Evolutionary conservation across 2,797 vertebrate species (phyloP).

Genomic region (Tenualosa thibaudeaui): DNA sequence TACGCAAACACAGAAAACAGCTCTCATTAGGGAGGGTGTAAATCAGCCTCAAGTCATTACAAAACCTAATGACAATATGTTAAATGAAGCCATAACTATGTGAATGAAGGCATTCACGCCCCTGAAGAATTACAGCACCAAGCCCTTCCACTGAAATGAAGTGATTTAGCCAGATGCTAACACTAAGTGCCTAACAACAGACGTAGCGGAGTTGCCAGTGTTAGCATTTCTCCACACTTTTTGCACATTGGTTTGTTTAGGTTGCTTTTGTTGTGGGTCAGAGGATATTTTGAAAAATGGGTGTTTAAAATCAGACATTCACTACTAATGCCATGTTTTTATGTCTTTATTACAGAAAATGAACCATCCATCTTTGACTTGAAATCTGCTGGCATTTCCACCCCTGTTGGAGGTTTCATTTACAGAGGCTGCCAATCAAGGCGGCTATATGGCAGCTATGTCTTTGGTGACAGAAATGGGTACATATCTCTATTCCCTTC

Average conservation of each 20-base stretch:
- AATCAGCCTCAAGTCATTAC: slow-evolving; percentile 35
- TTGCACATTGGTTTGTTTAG: neutral
- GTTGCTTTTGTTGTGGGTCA: neutral
- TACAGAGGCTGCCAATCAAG: slow-evolving; percentile 97
- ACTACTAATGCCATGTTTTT: neutral
- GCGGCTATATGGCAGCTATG: slow-evolving; percentile 91
- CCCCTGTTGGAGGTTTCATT: slow-evolving; percentile 91
- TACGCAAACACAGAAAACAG: slow-evolving; percentile 49
- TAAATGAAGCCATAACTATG: slow-evolving; percentile 22
- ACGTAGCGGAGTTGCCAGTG: neutral
- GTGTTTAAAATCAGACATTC: neutral
- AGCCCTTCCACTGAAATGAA: neutral
- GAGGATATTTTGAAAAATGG: neutral
- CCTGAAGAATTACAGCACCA: neutral
- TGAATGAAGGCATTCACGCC: slow-evolving; percentile 10
- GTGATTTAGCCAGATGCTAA: neutral
- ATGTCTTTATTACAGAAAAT: slow-evolving; percentile 81
- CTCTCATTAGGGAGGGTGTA: slow-evolving; percentile 32
- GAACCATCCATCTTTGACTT: slow-evolving; percentile 93
- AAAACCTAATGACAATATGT: slow-evolving; percentile 26
- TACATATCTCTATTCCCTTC: slow-evolving; percentile 65
- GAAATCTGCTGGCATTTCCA: slow-evolving; percentile 86
- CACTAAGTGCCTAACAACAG: neutral
- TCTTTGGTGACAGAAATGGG: slow-evolving; percentile 96
- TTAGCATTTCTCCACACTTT: neutral